Conservation (phyloP, 2,113 vertebrate species). For the Micromys minutus region DNA sequence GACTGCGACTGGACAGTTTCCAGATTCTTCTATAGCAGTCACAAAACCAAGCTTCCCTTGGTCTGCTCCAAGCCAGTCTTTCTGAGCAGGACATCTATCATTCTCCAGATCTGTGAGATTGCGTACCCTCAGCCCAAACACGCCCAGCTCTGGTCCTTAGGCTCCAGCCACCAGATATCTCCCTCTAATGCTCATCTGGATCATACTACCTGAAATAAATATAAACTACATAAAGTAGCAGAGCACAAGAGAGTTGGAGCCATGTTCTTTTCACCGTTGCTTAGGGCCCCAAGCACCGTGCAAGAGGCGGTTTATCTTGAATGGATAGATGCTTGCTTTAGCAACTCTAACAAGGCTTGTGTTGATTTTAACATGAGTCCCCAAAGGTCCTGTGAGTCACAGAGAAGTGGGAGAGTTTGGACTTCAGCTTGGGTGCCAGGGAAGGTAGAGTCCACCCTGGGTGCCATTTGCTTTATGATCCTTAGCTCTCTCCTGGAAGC, state of each 20-base stretch:
- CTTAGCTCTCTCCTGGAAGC: not conserved
- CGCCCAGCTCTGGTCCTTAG: not conserved
- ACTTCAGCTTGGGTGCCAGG: not conserved
- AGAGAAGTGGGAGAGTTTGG: not conserved
- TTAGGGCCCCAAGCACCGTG: not conserved
- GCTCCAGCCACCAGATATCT: not conserved
- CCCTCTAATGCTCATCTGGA: not conserved
- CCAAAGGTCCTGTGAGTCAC: not conserved
- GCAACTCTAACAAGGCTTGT: too few relatives aligned
- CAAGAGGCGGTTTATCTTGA: not conserved
- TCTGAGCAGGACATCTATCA: rapidly evolving
- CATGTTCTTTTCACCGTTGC: not conserved
- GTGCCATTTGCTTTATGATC: not conserved
- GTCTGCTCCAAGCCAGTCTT: not conserved
- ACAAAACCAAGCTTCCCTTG: not conserved
- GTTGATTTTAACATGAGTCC: too few relatives aligned
- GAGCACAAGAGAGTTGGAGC: not conserved
- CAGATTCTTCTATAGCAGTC: not conserved
- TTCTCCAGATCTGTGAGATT: not conserved
- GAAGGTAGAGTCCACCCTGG: not conserved
- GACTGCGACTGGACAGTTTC: not conserved
- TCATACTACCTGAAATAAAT: too few relatives aligned
- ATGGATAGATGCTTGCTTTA: not conserved
- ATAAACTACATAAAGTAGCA: not conserved
- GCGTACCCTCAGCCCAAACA: not conserved